phyloP scores from a whole-genome alignment of 53 echinoderm and acorn worm genomes.

The Luidia sarsii region DNA sequence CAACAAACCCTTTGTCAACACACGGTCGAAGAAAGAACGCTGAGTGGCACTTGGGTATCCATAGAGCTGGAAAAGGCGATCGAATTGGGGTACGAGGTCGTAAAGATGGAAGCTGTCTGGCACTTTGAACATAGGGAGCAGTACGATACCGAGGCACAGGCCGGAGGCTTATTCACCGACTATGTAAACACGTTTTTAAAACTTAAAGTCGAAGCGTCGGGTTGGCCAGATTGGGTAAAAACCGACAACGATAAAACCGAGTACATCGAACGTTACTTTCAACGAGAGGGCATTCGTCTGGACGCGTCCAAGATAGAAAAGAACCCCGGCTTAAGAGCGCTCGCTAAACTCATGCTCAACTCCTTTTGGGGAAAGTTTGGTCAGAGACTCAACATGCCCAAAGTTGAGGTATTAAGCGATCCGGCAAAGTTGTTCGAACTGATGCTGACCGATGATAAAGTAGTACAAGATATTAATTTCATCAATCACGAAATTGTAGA shows the following conservation, averaged over 20 bases:
- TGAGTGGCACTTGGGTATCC: constrained; percentile 61
- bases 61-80: constrained; percentile 59
- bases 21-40: constrained; percentile 26
- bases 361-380: constrained; percentile 71
- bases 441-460: not conserved
- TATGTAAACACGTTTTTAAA: not conserved
- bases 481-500: constrained; percentile 45
- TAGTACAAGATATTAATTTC: constrained; percentile 37
- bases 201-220: constrained; percentile 69
- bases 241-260: constrained; percentile 55
- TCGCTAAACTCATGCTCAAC: constrained; percentile 63
- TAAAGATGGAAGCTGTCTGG: constrained; percentile 49
- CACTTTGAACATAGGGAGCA: constrained; percentile 55
- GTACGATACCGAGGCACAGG: constrained; percentile 26
- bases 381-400: constrained; percentile 17
- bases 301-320: constrained; percentile 59
- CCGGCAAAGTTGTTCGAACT: constrained; percentile 26
- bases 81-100: constrained; percentile 44
- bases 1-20: constrained; percentile 34
- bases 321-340: constrained; percentile 60
- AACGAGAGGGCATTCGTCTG: constrained; percentile 18
- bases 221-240: constrained; percentile 33
- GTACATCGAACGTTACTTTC: constrained; percentile 40
- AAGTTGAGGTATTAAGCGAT: constrained; percentile 14
- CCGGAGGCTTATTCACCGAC: constrained; percentile 46